Evolutionary conservation across 2,113 vertebrate genomes (phyloP).

Genomic region (Cheilinus undulatus): DNA sequence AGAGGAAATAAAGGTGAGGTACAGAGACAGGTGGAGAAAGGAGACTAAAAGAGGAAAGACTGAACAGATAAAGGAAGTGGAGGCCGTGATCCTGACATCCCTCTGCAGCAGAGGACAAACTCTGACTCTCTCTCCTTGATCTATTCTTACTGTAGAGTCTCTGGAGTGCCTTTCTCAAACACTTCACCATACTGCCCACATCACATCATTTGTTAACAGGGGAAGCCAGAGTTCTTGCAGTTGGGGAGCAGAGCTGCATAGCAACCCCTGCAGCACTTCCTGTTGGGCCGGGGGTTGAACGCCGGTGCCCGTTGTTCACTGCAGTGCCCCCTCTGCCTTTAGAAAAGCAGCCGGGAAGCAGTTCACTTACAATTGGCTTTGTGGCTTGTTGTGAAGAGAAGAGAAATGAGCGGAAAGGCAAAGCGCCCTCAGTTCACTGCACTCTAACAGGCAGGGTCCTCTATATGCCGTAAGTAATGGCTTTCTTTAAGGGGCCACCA

Average conservation of each 20-base stretch:
- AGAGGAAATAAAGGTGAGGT: too few relatives aligned
- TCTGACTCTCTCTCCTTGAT: slow-evolving; percentile 61
- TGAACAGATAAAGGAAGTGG: slow-evolving; percentile 33
- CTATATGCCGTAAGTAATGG: slow-evolving; percentile 32
- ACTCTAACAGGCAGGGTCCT: slow-evolving; percentile 30
- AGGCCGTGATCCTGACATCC: slow-evolving; percentile 54
- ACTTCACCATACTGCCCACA: slow-evolving; percentile 57
- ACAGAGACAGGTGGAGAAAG: neutral
- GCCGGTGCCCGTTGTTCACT: slow-evolving; percentile 63
- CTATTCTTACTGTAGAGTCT: slow-evolving; percentile 72
- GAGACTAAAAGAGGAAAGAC: slow-evolving; percentile 10
- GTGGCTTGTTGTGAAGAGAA: slow-evolving; percentile 66
- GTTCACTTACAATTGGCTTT: slow-evolving; percentile 71
- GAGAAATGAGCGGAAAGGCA: slow-evolving; percentile 72
- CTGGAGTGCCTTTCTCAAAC: slow-evolving; percentile 67
- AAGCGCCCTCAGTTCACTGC: slow-evolving; percentile 52
- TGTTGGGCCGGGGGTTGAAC: slow-evolving; percentile 70
- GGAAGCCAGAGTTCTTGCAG: slow-evolving; percentile 70
- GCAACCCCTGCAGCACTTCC: slow-evolving; percentile 75
- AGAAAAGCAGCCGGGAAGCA: slow-evolving; percentile 68
- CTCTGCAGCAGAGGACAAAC: slow-evolving; percentile 62
- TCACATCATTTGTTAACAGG: slow-evolving; percentile 73
- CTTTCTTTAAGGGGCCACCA: slow-evolving; percentile 5
- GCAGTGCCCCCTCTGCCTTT: slow-evolving; percentile 68
- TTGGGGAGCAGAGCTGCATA: slow-evolving; percentile 71